Evolutionary conservation across 2,113 vertebrate genomes (phyloP).

Genomic region (Polypterus senegalus): DNA sequence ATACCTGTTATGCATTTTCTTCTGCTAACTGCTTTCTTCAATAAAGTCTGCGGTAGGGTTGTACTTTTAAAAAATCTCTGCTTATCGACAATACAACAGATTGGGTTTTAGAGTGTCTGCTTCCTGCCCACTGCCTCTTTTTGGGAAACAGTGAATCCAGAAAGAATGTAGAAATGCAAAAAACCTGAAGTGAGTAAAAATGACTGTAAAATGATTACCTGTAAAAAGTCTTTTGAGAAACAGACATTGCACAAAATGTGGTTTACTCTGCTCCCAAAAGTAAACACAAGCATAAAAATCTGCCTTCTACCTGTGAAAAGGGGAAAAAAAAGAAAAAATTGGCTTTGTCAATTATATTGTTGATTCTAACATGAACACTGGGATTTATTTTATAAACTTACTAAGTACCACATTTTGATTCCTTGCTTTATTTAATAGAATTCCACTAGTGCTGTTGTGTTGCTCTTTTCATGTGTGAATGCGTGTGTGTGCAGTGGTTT

Average conservation of each 20-base stretch:
- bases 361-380: conserved; percentile 38
- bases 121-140: too few relatives aligned
- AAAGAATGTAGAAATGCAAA: too few relatives aligned
- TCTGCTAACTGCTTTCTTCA: too few relatives aligned
- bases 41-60: too few relatives aligned
- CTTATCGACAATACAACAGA: too few relatives aligned
- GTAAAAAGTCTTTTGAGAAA: not conserved
- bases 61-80: too few relatives aligned
- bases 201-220: not conserved
- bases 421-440: conserved; percentile 59
- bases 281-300: not conserved
- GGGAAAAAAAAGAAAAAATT: too few relatives aligned
- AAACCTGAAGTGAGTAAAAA: not conserved
- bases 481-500: conserved; percentile 44
- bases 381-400: conserved; percentile 44
- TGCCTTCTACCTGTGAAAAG: not conserved
- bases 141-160: too few relatives aligned
- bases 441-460: conserved; percentile 64
- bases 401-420: conserved; percentile 42
- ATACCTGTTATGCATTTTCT: too few relatives aligned
- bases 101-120: too few relatives aligned
- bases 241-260: not conserved
- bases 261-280: too few relatives aligned
- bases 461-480: conserved; percentile 29
- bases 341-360: too few relatives aligned